Percentiles rank a stretch among this genome's conserved stretches.
Evolutionary conservation across 2,797 vertebrate genomes (phyloP).

Genomic region (Microctenopoma stevenorrisi): DNA sequence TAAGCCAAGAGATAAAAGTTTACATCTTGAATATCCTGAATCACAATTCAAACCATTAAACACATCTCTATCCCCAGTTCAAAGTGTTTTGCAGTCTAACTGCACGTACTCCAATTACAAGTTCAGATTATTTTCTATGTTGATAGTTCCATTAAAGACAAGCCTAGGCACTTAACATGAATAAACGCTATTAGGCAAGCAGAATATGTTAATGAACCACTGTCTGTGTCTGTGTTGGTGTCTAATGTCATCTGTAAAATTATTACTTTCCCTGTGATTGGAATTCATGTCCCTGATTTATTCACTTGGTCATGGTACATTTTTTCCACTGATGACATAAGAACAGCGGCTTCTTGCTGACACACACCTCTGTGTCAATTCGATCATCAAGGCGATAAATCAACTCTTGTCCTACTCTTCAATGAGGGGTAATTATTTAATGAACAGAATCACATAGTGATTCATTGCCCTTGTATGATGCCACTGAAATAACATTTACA

Average conservation of each 20-base stretch:
- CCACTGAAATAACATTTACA: conserved; percentile 43
- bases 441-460: conserved; percentile 41
- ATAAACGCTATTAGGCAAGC: background rate
- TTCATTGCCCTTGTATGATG: conserved; percentile 61
- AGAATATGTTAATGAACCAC: background rate
- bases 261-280: conserved; percentile 40
- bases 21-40: background rate
- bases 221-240: conserved; percentile 13
- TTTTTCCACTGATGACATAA: conserved; percentile 50
- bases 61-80: background rate
- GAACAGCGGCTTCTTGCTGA: conserved; percentile 37
- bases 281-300: conserved; percentile 62
- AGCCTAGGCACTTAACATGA: background rate
- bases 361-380: conserved; percentile 55
- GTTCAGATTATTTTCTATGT: too few relatives aligned
- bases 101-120: background rate
- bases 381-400: conserved; percentile 64
- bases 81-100: background rate
- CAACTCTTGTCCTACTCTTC: conserved; percentile 45
- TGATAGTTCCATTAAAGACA: background rate
- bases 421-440: conserved; percentile 59
- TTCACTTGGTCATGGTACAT: conserved; percentile 42
- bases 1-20: background rate
- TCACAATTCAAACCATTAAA: background rate
- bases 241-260: conserved; percentile 50